Base-by-base conservation (phyloP, 2,888 invertebrate species). In the Morpho deidamia region DNA sequence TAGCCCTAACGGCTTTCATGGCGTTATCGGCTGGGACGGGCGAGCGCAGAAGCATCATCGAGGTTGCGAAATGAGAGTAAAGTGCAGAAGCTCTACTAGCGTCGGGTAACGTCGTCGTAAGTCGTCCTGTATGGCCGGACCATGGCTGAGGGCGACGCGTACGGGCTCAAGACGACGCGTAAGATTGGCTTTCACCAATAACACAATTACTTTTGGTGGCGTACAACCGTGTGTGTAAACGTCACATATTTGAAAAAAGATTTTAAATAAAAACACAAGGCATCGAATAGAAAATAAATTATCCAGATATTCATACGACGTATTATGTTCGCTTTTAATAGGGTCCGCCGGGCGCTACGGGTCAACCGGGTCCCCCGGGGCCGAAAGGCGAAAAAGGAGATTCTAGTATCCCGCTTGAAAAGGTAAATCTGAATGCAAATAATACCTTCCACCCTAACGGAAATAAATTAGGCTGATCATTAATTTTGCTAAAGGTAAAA, bases 381-480 rank as follows among this genome's bases (percentile, higher is more conserved):
- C 76, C 88, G 44, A 95, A 95, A 80, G 95, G 95, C 60, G 93
- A 93, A 64, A 95, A 94, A 75, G 95, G 95, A 41, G 95, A 95
- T 64, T 78, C 92, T 45, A 85, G 84, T 48, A 65, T 87, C 44
- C 72, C 71, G 61, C 69, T 85, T 56, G 83, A 83, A 66, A 87
- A 86, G 85, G 88, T 89, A 82, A 74, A 58, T 52, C 48, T 51
- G 11, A 56, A 51, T 55, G 41, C 44, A 56, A 55, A 60, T 56
- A 56, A 46, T 47, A 53, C 44, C 42, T 54, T 39, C 32, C 35
- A 44, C 35, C 38, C 44, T 47, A 35, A 39, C 52, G 46, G 41
- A 41, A 11, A 45, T 45, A 49, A 51, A 49, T 56, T 49, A 66
- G 52, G 53, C 50, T 58, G 63, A 56, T 53, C 54, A 34, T 60